Conservation (phyloP, 1,140 invertebrate genomes). For the Gyrodactylus salaris region DNA sequence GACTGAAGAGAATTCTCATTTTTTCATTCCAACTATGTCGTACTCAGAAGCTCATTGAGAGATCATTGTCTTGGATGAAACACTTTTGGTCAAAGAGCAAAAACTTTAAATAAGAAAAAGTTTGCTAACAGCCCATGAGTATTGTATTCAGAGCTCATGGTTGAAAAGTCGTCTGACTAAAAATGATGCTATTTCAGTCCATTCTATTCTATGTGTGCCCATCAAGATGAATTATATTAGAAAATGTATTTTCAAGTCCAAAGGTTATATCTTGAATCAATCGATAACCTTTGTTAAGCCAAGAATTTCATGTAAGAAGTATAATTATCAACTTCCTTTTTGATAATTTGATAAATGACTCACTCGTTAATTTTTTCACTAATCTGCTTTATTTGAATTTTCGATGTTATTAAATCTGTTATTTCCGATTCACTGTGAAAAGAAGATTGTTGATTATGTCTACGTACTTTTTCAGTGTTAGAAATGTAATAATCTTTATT, state of each 20-base stretch:
- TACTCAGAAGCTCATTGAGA: too few species aligned
- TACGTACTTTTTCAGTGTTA: background rate
- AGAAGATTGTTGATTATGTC: background rate
- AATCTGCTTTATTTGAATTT: background rate
- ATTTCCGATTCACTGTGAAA: background rate
- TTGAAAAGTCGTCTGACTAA: too few species aligned
- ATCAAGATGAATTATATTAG: background rate
- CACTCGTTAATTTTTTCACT: background rate
- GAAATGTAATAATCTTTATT: background rate
- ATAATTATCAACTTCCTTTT: background rate
- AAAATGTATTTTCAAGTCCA: background rate
- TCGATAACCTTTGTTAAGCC: background rate
- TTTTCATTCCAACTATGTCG: too few species aligned
- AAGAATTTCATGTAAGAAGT: background rate
- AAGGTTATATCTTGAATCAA: background rate
- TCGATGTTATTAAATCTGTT: background rate
- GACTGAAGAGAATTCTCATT: too few species aligned
- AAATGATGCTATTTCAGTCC: too few species aligned
- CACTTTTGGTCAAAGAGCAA: too few species aligned
- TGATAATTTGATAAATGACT: background rate
- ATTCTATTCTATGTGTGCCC: too few species aligned
- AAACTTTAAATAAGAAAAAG: too few species aligned
- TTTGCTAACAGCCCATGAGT: too few species aligned
- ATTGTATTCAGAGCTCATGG: too few species aligned
- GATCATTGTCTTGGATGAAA: too few species aligned